A percentile compares a stretch with the other conserved stretches of the same genome.
These are phyloP conservation scores for Aspidapion aeneum DNA, from an alignment of 2,888 invertebrate species.

Conservation along the genomic window DNA sequence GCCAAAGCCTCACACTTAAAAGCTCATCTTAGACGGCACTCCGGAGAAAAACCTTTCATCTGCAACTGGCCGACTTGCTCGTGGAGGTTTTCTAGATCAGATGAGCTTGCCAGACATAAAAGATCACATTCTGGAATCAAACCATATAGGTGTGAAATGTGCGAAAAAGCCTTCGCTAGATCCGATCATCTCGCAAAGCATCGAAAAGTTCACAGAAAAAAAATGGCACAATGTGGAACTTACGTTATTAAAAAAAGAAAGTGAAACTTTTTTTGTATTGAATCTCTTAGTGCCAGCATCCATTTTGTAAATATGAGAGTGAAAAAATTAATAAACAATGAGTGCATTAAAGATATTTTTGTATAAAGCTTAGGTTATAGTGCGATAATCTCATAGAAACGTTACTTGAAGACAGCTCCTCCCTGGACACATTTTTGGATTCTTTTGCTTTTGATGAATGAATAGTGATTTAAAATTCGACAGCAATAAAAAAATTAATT, in stretches of 20 bases:
- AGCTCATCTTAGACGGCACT: slow-evolving; percentile 81
- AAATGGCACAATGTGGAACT: slow-evolving; percentile 45
- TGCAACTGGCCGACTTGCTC: slow-evolving; percentile 69
- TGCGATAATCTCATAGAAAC: slow-evolving; percentile 24
- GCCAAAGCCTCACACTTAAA: slow-evolving; percentile 89
- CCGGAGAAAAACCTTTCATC: slow-evolving; percentile 60
- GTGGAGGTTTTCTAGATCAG: slow-evolving; percentile 93
- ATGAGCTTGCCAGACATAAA: slow-evolving; percentile 88
- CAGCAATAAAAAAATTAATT: slow-evolving; percentile 20
- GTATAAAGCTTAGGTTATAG: too few relatives aligned
- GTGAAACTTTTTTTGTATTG: slow-evolving; percentile 17
- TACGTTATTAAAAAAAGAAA: slow-evolving; percentile 34
- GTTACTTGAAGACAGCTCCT: slow-evolving; percentile 25
- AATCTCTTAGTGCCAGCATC: too few relatives aligned
- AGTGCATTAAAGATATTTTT: too few relatives aligned
- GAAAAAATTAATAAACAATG: too few relatives aligned
- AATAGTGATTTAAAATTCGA: too few relatives aligned
- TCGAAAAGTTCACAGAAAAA: slow-evolving; percentile 76
- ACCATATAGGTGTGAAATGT: slow-evolving; percentile 86
- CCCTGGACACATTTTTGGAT: slow-evolving; percentile 27
- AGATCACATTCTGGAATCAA: slow-evolving; percentile 95
- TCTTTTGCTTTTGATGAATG: slow-evolving; percentile 29
- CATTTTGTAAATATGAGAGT: too few relatives aligned
- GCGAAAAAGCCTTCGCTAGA: slow-evolving; percentile 86
- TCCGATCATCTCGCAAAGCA: slow-evolving; percentile 95